Base-by-base conservation (phyloP, 2,888 invertebrate genomes). In the Clitarchus hookeri region DNA sequence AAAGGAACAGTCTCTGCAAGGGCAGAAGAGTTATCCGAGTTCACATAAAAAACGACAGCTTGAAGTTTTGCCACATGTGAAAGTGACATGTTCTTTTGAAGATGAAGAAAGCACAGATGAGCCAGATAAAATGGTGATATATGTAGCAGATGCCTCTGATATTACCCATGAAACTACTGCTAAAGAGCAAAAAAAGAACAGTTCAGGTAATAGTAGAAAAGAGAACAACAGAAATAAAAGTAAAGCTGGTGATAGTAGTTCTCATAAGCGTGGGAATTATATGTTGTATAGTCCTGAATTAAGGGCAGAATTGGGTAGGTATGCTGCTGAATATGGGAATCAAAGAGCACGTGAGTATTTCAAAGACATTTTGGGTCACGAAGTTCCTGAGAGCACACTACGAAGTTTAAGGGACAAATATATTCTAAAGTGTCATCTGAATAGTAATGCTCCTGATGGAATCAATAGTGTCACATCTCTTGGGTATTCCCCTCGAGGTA, bases 371-470 rank as follows among this genome's bases (percentile, higher is more conserved):
- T 87, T 89, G 0, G 89, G 89, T 26, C 88, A 88, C 84, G 89
- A 89, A 11, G 88, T 90, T 54, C 89, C 90, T 0, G 90, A 89
- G 86, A 90, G 90, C 85, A 90, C 90, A 16, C 89, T 90, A 12
- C 88, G 90, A 78, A 89, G 90, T 9, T 87, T 90, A 25, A 88
- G 89, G 86, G 90, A 90, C 65, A 89, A 89, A 87, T 90, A 89
- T 85, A 84, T 89, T 53, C 87, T 88, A 78, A 88, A 88, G 78
- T 84, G 86, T 65, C 85, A 84, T 25, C 83, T 86, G 85, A 27
- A 80, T 27, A 83, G 82, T 16, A 53, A 36, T 3, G 25, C 11
- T 27, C 26, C 44, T 11, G 79, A 53, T 54, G 85, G 83, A 8
- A 87, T 88, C 53, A 87, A 88, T 44, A 89, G 89, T 79, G 89